Evolutionary conservation across 2,888 invertebrate genomes (phyloP), one percentile per base, ranked within the genome.

Genomic region (Acleris emargana): DNA sequence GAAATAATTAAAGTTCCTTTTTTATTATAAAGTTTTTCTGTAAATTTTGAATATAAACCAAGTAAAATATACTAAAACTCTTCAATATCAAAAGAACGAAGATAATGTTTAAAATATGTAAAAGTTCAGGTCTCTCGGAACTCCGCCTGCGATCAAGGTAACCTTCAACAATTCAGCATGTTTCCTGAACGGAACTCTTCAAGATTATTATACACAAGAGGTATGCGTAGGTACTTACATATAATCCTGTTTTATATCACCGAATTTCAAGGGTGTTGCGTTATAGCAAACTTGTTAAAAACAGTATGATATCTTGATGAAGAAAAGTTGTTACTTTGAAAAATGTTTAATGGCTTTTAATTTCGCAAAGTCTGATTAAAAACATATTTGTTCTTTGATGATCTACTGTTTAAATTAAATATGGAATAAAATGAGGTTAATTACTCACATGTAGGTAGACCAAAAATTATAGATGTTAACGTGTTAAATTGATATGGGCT

Each of bases 201-300:
- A 50, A 60, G 18, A 54, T 43, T 42, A 45, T 64, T 32, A 55
- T 32, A 18, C 45, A 32, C 20, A 43, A 20, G 47, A 13, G 25
- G 25, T 25, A 25, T 25, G 50, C 50, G 50, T 55, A 5, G 1
- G 28, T 50, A 50, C 20, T 54, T 59, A 60, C 45, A 17, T 13
- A 38, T 58, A 64, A 64, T 64, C 55, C 43, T 55, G 50, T 64
- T 13, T 59, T 59, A 64, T 60, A 55, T 64, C 54, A 50, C 49
- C 50, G 54, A 55, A 55, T 50, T 45, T 64, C 22, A 50, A 60
- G 54, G 54, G 50, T 53, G 50, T 64, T 50, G 50, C 5, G 16
- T 2, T 58, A 18, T 25, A 28, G 43, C 13, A n/a, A 16, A 20
- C 32, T 22, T 16, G 17, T 28, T 59, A 5, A 43, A 60, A 32